phyloP scores from a whole-genome alignment of 2,113 vertebrate genomes.

The Podarcis cretensis region DNA sequence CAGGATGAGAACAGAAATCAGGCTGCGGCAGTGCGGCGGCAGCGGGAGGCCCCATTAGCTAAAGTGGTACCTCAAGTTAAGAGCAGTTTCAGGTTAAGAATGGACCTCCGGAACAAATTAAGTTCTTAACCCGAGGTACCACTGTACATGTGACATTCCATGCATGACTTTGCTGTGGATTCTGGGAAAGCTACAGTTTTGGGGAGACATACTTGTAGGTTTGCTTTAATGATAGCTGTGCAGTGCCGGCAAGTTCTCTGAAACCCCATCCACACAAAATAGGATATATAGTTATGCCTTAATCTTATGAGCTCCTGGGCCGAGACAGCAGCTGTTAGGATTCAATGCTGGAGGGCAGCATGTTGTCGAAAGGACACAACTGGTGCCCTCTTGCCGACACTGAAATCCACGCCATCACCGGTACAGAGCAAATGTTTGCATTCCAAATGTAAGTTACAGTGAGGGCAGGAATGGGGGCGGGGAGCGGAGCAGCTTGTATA shows the following conservation, averaged over 20 bases:
- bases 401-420: neutral
- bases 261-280: neutral
- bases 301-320: neutral
- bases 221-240: neutral
- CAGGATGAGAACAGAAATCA: no score
- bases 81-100: no score
- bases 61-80: no score
- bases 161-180: neutral
- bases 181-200: neutral
- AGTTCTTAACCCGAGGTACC: no score
- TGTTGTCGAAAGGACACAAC: neutral
- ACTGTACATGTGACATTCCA: no score
- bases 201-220: neutral
- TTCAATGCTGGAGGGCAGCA: neutral
- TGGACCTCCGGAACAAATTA: no score
- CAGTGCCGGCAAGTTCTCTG: neutral
- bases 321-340: neutral
- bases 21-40: no score
- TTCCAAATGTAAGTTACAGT: slow-evolving; percentile 6
- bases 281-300: neutral
- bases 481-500: neutral
- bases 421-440: slow-evolving; percentile 27
- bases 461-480: neutral
- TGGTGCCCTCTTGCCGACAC: neutral
- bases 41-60: no score